A percentile compares a stretch with the other conserved stretches of the same genome.
These are phyloP conservation scores for Xestia c-nigrum DNA, from an alignment of 2,888 invertebrate species.

Conservation along the genomic window DNA sequence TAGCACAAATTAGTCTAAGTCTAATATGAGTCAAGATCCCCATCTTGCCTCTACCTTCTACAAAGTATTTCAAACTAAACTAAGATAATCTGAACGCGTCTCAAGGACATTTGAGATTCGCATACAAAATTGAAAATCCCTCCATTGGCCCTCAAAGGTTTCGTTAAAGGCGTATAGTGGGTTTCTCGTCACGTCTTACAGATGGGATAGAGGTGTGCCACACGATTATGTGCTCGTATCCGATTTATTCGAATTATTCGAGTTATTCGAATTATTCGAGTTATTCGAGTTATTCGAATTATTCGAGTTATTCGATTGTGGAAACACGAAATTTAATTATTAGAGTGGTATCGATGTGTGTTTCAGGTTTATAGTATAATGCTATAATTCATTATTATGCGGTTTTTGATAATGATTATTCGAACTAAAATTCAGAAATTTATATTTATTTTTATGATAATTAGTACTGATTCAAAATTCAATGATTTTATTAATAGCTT, in stretches of 20 bases:
- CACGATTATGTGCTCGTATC: conserved; percentile 46
- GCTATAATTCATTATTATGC: neutral
- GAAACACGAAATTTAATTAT: conserved; percentile 49
- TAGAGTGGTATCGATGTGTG: conserved; percentile 3
- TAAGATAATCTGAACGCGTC: conserved; percentile 70
- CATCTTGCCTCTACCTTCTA: neutral
- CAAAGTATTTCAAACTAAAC: conserved; percentile 48
- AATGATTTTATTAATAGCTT: neutral
- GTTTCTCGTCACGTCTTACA: conserved; percentile 73
- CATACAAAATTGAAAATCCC: conserved; percentile 74
- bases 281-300: conserved; percentile 50
- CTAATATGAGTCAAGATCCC: conserved; percentile 11
- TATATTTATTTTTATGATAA: too few species aligned
- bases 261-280: conserved; percentile 48
- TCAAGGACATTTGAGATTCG: conserved; percentile 70
- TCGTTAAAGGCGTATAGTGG: conserved; percentile 68
- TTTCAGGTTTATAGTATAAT: conserved; percentile 8
- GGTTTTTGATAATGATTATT: neutral
- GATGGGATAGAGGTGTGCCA: conserved; percentile 67
- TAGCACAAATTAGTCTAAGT: conserved; percentile 22
- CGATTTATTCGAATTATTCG: conserved; percentile 48
- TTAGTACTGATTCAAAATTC: neutral
- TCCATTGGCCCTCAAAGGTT: conserved; percentile 70
- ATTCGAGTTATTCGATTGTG: conserved; percentile 49
- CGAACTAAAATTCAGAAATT: neutral